These are phyloP conservation scores for Heliornis fulica DNA, from an alignment of 2,113 vertebrate genomes.

Conservation along the genomic window DNA sequence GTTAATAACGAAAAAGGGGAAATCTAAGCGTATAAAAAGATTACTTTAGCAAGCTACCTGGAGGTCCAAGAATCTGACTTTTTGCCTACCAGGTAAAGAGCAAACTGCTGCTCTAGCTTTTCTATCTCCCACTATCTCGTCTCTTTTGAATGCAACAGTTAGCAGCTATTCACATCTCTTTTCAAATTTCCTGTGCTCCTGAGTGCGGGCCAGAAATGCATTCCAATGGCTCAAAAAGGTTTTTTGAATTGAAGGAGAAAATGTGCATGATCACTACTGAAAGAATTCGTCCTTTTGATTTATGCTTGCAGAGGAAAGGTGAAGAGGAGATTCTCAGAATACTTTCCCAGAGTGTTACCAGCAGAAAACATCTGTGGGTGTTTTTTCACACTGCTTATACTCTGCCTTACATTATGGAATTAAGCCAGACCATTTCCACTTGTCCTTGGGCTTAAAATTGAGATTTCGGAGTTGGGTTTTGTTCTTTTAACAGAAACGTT, in stretches of 20 bases:
- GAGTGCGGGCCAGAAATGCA: slow-evolving; percentile 37
- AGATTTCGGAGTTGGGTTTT: not conserved
- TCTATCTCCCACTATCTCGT: not conserved
- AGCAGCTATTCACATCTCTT: slow-evolving; percentile 44
- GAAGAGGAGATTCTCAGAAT: not conserved
- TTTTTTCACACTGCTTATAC: not conserved
- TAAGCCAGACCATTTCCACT: not conserved
- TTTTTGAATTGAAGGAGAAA: not conserved
- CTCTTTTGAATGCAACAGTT: not conserved
- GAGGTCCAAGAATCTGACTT: not conserved
- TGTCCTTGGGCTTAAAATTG: not conserved
- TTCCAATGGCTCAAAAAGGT: not conserved
- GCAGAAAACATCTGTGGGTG: not conserved
- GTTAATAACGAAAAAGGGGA: not conserved
- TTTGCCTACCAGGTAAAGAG: not conserved
- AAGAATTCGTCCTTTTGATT: slow-evolving; percentile 25
- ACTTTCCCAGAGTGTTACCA: not conserved
- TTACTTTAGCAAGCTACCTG: not conserved
- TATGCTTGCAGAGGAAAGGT: not conserved
- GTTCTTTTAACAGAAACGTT: not conserved
- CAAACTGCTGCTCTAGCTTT: not conserved
- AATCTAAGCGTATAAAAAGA: not conserved
- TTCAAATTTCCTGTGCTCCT: slow-evolving; percentile 41
- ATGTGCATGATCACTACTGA: not conserved
- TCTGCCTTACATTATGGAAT: not conserved